These are phyloP conservation scores for Phortica magna DNA, from an alignment of 2,888 invertebrate species.

Conservation along the genomic window DNA sequence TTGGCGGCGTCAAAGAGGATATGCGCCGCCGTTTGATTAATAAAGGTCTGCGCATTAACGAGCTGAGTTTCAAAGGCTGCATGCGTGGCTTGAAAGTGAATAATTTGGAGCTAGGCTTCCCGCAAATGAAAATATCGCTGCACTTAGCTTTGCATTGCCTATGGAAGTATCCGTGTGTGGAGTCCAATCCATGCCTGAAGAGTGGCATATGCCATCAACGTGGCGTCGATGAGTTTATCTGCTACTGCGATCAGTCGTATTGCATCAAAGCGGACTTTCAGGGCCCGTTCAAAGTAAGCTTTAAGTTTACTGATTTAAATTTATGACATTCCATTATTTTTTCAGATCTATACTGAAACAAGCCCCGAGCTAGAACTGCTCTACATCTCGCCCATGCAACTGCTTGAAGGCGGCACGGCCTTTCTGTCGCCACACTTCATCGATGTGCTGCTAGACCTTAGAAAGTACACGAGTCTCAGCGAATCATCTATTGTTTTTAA, in stretches of 20 bases:
- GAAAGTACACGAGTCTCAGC: constrained; percentile 87
- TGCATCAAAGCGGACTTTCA: constrained; percentile 88
- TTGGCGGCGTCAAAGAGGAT: constrained; percentile 91
- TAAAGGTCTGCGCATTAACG: constrained; percentile 88
- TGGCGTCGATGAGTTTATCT: constrained; percentile 87
- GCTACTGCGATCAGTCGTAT: constrained; percentile 86
- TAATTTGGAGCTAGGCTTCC: constrained; percentile 86
- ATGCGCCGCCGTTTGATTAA: constrained; percentile 86
- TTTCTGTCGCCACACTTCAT: constrained; percentile 88
- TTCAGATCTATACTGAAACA: constrained; percentile 74
- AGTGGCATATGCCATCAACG: constrained; percentile 88
- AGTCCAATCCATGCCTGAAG: constrained; percentile 85
- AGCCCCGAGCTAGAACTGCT: constrained; percentile 82
- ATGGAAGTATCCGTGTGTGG: constrained; percentile 91
- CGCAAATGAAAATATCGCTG: constrained; percentile 89
- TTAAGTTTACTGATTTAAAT: not conserved
- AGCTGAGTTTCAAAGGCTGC: constrained; percentile 89
- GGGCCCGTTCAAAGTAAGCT: constrained; percentile 84
- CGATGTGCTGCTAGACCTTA: constrained; percentile 89
- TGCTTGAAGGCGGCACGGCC: constrained; percentile 89
- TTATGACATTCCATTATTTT: not conserved
- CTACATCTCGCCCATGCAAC: constrained; percentile 86
- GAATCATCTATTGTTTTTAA: constrained; percentile 90
- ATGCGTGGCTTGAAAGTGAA: constrained; percentile 86
- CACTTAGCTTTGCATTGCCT: constrained; percentile 86